These are phyloP conservation scores for Drosophila silvestris DNA, from an alignment of 2,888 invertebrate species.

Conservation along the genomic window DNA sequence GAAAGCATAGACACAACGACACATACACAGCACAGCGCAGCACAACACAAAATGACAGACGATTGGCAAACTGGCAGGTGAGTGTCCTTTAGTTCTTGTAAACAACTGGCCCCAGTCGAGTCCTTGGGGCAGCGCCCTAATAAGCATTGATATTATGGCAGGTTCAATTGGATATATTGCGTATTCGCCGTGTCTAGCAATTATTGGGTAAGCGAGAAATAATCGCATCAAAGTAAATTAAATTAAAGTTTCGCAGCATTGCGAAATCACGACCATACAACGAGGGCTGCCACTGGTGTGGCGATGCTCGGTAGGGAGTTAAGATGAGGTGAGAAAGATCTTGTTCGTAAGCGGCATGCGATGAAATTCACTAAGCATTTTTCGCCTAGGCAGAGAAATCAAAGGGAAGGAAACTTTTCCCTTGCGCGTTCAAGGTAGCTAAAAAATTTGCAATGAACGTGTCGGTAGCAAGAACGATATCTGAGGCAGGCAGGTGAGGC, in stretches of 20 bases:
- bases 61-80: constrained; percentile 29
- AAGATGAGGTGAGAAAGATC: background rate
- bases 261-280: constrained; percentile 63
- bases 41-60: constrained; percentile 26
- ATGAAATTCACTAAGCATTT: constrained; percentile 74
- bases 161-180: constrained; percentile 32
- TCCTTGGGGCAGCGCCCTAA: constrained; percentile 34
- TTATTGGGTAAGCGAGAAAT: constrained; percentile 49
- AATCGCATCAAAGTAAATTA: constrained; percentile 73
- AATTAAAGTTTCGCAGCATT: constrained; percentile 72
- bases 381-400: constrained; percentile 58
- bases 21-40: constrained; percentile 4
- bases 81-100: constrained; percentile 49
- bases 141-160: constrained; percentile 53
- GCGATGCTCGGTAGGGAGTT: too few relatives aligned
- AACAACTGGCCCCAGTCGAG: constrained; percentile 33
- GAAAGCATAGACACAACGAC: constrained; percentile 7
- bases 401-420: constrained; percentile 61
- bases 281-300: background rate
- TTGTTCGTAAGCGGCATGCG: constrained; percentile 64
- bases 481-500: background rate
- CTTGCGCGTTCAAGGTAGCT: constrained; percentile 14
- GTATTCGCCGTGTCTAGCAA: constrained; percentile 51
- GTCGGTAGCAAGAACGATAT: constrained; percentile 31
- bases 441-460: constrained; percentile 72